These are phyloP conservation scores for Psittacula cyanocephala DNA, from an alignment of 2,113 vertebrate species.

Conservation along the genomic window DNA sequence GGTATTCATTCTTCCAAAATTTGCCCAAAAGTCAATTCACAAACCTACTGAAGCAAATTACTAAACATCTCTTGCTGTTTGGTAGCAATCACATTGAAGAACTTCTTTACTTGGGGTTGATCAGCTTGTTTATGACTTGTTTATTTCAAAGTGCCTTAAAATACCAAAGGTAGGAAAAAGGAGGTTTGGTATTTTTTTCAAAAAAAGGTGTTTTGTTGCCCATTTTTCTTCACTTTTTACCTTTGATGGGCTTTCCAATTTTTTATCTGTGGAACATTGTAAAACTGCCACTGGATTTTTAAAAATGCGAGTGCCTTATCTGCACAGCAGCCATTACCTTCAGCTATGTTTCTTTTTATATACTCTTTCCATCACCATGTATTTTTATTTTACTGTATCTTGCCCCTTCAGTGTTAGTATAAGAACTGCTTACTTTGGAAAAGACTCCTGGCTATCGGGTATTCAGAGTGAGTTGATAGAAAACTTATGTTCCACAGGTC, in stretches of 20 bases:
- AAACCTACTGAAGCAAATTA: background rate
- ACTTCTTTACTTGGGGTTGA: background rate
- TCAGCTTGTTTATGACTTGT: background rate
- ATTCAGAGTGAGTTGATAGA: background rate
- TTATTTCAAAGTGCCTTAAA: background rate
- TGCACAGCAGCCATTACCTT: background rate
- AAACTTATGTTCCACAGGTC: background rate
- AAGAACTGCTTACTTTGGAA: conserved; percentile 1
- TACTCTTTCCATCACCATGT: background rate
- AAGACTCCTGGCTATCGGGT: background rate
- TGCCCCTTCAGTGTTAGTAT: background rate
- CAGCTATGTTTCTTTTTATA: background rate
- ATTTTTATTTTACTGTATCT: background rate
- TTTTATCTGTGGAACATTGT: background rate
- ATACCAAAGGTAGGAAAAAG: background rate
- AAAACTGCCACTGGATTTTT: background rate
- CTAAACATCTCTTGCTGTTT: background rate
- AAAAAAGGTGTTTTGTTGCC: background rate
- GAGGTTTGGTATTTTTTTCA: background rate
- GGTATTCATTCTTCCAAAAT: background rate
- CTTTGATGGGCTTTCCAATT: background rate
- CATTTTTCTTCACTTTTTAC: background rate
- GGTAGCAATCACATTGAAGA: background rate
- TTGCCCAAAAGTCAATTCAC: background rate
- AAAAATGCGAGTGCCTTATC: background rate